phyloP scores from a whole-genome alignment of 1,140 invertebrate species.

The Euura saliciscinereae region DNA sequence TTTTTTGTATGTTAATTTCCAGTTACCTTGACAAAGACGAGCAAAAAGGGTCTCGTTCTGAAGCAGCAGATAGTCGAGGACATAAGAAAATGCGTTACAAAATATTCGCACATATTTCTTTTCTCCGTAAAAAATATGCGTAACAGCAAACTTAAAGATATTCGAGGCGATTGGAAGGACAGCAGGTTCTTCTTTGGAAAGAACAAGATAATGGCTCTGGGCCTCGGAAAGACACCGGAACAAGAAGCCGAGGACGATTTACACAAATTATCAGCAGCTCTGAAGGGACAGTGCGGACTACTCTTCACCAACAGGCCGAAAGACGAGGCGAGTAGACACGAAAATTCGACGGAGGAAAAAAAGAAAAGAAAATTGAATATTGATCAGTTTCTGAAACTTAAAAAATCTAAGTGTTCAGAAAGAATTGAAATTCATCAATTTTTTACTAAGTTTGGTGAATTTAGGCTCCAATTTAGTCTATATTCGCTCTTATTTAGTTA shows the following conservation, averaged over 20 bases:
- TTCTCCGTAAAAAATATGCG: constrained; percentile 94
- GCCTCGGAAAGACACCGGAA: constrained; percentile 83
- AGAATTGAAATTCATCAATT: not conserved
- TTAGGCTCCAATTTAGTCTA: constrained; percentile 3
- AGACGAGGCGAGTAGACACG: constrained; percentile 68
- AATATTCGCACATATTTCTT: constrained; percentile 87
- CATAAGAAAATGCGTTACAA: constrained; percentile 79
- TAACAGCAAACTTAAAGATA: constrained; percentile 87
- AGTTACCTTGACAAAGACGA: constrained; percentile 96
- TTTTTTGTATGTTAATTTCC: constrained; percentile 52
- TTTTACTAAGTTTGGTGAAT: constrained; percentile 1
- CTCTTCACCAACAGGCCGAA: constrained; percentile 90
- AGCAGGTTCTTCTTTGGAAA: constrained; percentile 98
- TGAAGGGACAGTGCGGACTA: constrained; percentile 91
- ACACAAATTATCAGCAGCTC: constrained; percentile 78
- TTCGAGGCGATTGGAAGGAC: constrained; percentile 87
- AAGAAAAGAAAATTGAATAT: constrained; percentile 8
- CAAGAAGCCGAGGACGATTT: constrained; percentile 86
- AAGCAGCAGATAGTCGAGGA: constrained; percentile 92
- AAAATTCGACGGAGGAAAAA: constrained; percentile 18
- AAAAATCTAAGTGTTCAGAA: not conserved
- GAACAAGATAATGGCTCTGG: constrained; percentile 95
- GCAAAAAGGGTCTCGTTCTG: constrained; percentile 84
- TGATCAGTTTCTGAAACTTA: constrained; percentile 13
- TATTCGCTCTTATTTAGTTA: too few species aligned